phyloP scores from a whole-genome alignment of 2,797 vertebrate species.

The Sphenopsis melanotis region DNA sequence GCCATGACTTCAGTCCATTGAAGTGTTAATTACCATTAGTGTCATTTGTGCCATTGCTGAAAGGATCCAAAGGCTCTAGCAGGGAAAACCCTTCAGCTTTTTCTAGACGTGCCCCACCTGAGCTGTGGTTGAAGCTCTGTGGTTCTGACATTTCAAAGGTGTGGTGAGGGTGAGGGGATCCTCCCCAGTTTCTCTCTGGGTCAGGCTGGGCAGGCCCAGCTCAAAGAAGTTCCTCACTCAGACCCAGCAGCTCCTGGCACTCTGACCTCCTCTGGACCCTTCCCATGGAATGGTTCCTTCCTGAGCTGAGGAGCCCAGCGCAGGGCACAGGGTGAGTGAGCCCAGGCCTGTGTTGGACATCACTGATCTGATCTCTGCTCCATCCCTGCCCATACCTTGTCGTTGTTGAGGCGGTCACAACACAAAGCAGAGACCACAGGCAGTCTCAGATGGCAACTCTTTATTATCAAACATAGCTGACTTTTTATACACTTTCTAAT shows the following conservation, averaged over 20 bases:
- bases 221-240: not conserved
- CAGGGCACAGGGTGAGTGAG: not conserved
- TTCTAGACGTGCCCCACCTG: not conserved
- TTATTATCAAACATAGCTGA: no score
- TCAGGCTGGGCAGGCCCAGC: not conserved
- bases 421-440: no score
- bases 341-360: not conserved
- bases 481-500: no score
- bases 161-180: not conserved
- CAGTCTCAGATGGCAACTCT: no score
- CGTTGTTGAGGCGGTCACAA: rapidly evolving
- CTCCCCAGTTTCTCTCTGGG: not conserved
- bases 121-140: not conserved
- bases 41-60: not conserved
- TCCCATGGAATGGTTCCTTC: not conserved
- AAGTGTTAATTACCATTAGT: not conserved
- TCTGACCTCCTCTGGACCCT: not conserved
- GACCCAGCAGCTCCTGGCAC: not conserved
- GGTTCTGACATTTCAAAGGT: not conserved
- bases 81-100: not conserved
- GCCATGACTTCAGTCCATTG: not conserved
- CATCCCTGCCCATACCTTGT: not conserved
- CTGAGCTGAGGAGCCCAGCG: not conserved
- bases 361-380: not conserved
- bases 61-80: not conserved